Evolutionary conservation across 2,797 vertebrate genomes (phyloP).

Genomic region (Anableps anableps): DNA sequence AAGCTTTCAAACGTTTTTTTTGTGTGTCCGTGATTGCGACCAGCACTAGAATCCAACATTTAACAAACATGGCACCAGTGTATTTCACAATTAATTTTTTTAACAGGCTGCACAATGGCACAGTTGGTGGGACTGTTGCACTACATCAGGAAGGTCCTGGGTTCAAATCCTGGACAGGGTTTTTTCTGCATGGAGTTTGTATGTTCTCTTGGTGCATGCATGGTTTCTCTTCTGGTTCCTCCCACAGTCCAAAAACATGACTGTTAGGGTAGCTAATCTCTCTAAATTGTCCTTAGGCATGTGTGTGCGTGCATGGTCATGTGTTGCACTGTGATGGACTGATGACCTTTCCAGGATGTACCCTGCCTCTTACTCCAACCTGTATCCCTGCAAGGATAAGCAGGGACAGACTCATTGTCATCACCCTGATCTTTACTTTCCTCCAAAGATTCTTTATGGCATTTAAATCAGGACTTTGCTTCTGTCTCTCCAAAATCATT

Average conservation of each 20-base stretch:
- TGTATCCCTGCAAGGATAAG: too few relatives aligned
- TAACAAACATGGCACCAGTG: background rate
- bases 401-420: too few relatives aligned
- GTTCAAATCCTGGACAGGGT: background rate
- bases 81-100: background rate
- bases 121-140: too few relatives aligned
- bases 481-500: too few relatives aligned
- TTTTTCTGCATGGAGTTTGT: background rate
- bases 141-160: background rate
- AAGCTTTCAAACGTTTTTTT: background rate
- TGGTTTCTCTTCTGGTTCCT: background rate
- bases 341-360: background rate
- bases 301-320: background rate
- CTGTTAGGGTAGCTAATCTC: background rate
- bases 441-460: too few relatives aligned
- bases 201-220: background rate
- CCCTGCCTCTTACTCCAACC: too few relatives aligned
- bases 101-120: background rate
- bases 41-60: background rate
- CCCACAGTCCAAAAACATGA: background rate
- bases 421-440: too few relatives aligned
- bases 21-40: background rate
- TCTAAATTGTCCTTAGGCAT: background rate
- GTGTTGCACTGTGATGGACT: background rate
- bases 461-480: too few relatives aligned